A percentile compares a stretch with the other conserved stretches of the same genome.
phyloP scores from a whole-genome alignment of 2,797 vertebrate species.

The Ceryle rudis region DNA sequence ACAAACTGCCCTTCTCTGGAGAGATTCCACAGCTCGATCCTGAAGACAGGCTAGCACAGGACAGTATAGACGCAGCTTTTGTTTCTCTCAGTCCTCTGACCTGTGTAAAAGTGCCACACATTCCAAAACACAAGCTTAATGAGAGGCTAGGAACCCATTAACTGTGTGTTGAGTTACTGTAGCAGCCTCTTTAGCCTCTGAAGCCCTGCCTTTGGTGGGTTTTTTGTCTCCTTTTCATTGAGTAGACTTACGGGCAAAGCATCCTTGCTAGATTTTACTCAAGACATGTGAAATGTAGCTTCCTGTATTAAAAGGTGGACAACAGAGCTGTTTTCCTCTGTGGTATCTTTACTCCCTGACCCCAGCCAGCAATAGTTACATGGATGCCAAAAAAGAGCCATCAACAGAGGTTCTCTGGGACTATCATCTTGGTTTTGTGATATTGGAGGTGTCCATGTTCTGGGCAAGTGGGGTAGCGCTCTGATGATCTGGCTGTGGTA shows the following conservation, averaged over 20 bases:
- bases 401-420: not conserved
- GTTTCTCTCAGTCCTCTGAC: not conserved
- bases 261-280: not conserved
- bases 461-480: not conserved
- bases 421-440: not conserved
- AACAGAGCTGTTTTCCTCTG: not conserved
- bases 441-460: not conserved
- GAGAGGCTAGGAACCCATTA: not conserved
- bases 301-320: not conserved
- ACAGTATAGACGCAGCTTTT: not conserved
- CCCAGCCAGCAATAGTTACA: not conserved
- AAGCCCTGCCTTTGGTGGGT: not conserved
- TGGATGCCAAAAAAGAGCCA: not conserved
- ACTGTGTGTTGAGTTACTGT: not conserved
- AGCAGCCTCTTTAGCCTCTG: not conserved
- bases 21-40: not conserved
- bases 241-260: not conserved
- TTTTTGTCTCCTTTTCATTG: not conserved
- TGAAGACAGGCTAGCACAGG: not conserved
- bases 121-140: not conserved
- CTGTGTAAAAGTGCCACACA: not conserved
- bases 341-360: not conserved
- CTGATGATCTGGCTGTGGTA: not conserved
- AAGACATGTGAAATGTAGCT: not conserved
- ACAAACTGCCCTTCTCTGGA: not conserved